A percentile compares a stretch with the other conserved stretches of the same genome.
Evolutionary conservation across 2,888 invertebrate species (phyloP).

Genomic region (Minunthozetes semirufus): DNA sequence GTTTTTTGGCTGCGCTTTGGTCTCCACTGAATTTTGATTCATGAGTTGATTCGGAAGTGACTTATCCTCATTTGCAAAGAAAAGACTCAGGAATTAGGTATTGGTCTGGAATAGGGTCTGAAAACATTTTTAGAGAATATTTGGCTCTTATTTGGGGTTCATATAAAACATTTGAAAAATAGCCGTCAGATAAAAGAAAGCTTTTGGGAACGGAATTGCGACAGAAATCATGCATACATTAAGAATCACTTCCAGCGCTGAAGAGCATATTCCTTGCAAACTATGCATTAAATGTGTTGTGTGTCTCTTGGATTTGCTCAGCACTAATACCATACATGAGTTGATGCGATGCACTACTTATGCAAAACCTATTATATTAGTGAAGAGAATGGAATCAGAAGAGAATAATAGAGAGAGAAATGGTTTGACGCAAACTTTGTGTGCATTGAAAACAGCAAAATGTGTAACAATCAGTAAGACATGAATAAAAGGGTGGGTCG

Average conservation of each 20-base stretch:
- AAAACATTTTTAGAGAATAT: neutral
- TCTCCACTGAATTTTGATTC: constrained; percentile 12
- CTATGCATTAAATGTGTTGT: neutral
- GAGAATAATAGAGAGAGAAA: constrained; percentile 16
- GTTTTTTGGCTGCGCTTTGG: neutral
- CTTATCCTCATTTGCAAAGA: constrained; percentile 30
- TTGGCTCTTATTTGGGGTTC: neutral
- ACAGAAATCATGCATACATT: constrained; percentile 21
- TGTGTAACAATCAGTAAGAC: constrained; percentile 31
- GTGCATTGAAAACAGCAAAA: constrained; percentile 10
- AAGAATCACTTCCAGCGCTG: neutral
- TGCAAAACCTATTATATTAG: neutral
- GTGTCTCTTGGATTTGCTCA: constrained; percentile 17
- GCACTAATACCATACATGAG: constrained; percentile 19
- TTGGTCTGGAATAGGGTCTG: neutral
- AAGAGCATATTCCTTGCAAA: neutral
- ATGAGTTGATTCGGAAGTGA: neutral
- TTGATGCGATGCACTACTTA: constrained; percentile 4
- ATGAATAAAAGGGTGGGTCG: constrained; percentile 28
- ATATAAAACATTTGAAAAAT: constrained; percentile 27
- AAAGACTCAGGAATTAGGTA: constrained; percentile 21
- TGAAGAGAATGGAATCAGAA: neutral
- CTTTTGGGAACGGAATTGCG: constrained; percentile 1
- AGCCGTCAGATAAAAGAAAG: constrained; percentile 29
- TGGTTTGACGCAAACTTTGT: neutral